These are phyloP conservation scores for Pipistrellus pipistrellus DNA, from an alignment of 2,797 vertebrate genomes.

Conservation along the genomic window DNA sequence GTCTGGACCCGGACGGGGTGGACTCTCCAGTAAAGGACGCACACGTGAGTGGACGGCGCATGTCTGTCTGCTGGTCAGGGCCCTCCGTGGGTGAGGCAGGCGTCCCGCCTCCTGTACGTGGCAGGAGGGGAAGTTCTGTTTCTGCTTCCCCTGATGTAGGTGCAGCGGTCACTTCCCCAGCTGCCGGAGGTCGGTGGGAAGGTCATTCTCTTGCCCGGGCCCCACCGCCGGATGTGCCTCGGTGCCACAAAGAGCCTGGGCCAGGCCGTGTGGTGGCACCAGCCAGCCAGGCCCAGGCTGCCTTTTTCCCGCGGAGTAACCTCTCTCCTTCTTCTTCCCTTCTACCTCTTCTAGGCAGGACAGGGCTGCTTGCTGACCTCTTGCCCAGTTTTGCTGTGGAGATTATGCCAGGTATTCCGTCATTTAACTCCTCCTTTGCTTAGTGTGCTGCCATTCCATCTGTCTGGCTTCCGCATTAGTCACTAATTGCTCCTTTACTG, in stretches of 20 bases:
- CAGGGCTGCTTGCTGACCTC: constrained; percentile 97
- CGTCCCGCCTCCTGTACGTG: constrained; percentile 3
- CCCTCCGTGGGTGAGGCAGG: background rate
- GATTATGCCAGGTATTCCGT: constrained; percentile 98
- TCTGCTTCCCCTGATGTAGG: background rate
- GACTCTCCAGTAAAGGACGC: background rate
- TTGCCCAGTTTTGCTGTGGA: constrained; percentile 99
- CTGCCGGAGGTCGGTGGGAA: background rate
- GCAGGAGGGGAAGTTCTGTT: background rate
- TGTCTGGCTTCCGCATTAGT: constrained; percentile 79
- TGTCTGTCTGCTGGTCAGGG: constrained; percentile 13
- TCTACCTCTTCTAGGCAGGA: constrained; percentile 98
- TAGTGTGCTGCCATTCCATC: constrained; percentile 84
- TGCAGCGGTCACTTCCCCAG: background rate
- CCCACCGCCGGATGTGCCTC: background rate
- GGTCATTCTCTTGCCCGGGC: background rate
- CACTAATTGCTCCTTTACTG: constrained; percentile 73
- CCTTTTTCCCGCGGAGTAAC: constrained; percentile 88
- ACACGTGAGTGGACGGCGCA: background rate
- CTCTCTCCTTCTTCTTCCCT: constrained; percentile 89
- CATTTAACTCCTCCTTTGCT: constrained; percentile 86
- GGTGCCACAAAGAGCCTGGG: background rate
- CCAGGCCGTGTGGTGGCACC: background rate
- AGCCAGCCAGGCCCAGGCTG: constrained; percentile 61
- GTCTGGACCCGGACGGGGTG: constrained; percentile 56